Conservation (phyloP, 1,140 invertebrate genomes). For the Micrasema longulum region DNA sequence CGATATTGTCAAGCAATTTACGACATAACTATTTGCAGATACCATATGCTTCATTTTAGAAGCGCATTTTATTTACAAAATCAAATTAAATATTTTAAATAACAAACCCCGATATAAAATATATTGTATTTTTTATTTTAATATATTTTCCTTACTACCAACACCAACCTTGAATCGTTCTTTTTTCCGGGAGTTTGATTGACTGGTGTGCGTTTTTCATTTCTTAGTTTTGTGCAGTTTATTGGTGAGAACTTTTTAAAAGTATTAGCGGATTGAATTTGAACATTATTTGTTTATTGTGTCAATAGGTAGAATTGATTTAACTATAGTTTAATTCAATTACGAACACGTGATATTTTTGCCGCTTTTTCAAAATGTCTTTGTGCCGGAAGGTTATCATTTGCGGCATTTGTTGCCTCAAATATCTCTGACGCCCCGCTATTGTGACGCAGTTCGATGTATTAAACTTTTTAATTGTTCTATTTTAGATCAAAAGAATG, state of each 20-base stretch:
- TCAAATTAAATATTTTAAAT: too few relatives aligned
- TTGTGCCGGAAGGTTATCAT: slow-evolving; percentile 46
- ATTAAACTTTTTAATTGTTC: slow-evolving; percentile 6
- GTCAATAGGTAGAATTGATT: too few relatives aligned
- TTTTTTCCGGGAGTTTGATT: slow-evolving; percentile 48
- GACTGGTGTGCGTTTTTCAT: slow-evolving; percentile 43
- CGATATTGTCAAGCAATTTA: too few relatives aligned
- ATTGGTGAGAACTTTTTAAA: slow-evolving; percentile 35
- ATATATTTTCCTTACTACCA: not conserved
- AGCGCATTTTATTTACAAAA: too few relatives aligned
- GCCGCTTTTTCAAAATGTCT: slow-evolving; percentile 40
- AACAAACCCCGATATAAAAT: too few relatives aligned
- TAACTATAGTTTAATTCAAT: not conserved
- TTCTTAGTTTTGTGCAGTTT: slow-evolving; percentile 25
- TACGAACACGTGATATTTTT: slow-evolving; percentile 46
- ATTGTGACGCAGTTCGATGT: slow-evolving; percentile 5
- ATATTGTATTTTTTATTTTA: too few relatives aligned
- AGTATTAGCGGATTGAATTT: too few relatives aligned
- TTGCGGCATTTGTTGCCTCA: slow-evolving; percentile 34
- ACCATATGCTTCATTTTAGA: too few relatives aligned
- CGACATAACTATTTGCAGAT: too few relatives aligned
- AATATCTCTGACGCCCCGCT: slow-evolving; percentile 20
- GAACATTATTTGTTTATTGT: too few relatives aligned
- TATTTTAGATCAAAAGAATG: slow-evolving; percentile 42
- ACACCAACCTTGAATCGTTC: slow-evolving; percentile 19